phyloP scores from a whole-genome alignment of 2,888 invertebrate species.

The Leptopilina myrica region DNA sequence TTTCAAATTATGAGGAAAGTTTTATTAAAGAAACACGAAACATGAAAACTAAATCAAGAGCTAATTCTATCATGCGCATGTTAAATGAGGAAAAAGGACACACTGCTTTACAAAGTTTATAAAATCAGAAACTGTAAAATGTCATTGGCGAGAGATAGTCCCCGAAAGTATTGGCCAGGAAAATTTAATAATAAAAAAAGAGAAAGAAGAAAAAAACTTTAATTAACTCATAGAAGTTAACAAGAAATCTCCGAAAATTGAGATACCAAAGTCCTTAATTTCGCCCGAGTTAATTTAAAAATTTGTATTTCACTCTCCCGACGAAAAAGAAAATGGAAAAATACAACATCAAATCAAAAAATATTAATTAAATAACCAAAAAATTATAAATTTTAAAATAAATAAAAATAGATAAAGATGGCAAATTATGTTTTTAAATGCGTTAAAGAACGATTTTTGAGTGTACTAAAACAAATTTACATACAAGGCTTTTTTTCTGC shows the following conservation, averaged over 20 bases:
- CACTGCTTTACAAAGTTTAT: not conserved
- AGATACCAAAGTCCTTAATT: not conserved
- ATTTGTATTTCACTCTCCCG: not conserved
- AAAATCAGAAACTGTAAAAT: conserved; percentile 4
- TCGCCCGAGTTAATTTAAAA: not conserved
- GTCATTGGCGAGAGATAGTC: not conserved
- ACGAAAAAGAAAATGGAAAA: too few species aligned
- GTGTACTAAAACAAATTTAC: not conserved
- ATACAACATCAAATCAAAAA: not conserved
- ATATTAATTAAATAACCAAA: not conserved
- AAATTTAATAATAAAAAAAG: not conserved
- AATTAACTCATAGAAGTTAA: not conserved
- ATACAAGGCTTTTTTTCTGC: not conserved
- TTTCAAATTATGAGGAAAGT: not conserved
- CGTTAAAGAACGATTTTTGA: too few species aligned
- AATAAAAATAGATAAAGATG: too few species aligned
- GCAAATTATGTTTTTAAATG: too few species aligned
- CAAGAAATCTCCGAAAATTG: conserved; percentile 4
- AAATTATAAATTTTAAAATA: too few species aligned
- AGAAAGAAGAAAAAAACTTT: not conserved
- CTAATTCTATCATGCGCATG: conserved; percentile 15
- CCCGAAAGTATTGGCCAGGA: not conserved
- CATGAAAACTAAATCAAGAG: conserved; percentile 4
- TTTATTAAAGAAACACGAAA: conserved; percentile 17
- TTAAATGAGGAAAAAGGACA: conserved; percentile 5